Conservation (phyloP, 2,888 invertebrate species). For the Scaptomyza cyrtandrae region DNA sequence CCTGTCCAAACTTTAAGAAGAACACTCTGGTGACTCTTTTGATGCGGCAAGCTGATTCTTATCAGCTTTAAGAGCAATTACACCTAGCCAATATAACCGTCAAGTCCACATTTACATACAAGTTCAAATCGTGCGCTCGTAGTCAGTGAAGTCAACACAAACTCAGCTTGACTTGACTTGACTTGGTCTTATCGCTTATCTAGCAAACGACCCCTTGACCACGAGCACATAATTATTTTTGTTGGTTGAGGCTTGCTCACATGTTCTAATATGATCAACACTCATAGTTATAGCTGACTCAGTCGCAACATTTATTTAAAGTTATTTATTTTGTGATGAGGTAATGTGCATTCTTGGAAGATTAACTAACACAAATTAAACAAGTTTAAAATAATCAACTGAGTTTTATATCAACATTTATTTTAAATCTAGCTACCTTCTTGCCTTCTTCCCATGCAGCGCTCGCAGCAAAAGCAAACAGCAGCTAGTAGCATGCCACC, state of each 20-base stretch:
- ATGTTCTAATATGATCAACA: constrained; percentile 3
- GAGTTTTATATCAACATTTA: not conserved
- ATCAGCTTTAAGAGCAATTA: constrained; percentile 46
- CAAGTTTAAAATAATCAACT: too few species aligned
- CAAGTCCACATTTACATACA: constrained; percentile 35
- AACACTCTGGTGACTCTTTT: constrained; percentile 14
- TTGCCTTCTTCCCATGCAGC: constrained; percentile 4
- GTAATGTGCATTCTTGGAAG: not conserved
- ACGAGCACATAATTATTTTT: constrained; percentile 33
- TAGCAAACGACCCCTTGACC: constrained; percentile 60
- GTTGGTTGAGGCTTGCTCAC: not conserved
- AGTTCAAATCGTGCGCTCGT: constrained; percentile 41
- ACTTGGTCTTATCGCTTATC: constrained; percentile 59
- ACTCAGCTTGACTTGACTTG: constrained; percentile 11
- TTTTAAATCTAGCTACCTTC: too few species aligned
- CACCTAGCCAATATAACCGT: constrained; percentile 17
- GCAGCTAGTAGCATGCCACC: constrained; percentile 44
- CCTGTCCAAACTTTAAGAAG: too few species aligned
- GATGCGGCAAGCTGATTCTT: constrained; percentile 22
- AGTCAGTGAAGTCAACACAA: constrained; percentile 19
- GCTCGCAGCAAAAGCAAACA: constrained; percentile 40
- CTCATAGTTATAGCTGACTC: not conserved
- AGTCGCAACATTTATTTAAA: not conserved
- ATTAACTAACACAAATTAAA: not conserved
- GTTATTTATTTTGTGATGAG: not conserved